Conservation (phyloP, 2,797 vertebrate species). For the Leptodactylus fallax region DNA sequence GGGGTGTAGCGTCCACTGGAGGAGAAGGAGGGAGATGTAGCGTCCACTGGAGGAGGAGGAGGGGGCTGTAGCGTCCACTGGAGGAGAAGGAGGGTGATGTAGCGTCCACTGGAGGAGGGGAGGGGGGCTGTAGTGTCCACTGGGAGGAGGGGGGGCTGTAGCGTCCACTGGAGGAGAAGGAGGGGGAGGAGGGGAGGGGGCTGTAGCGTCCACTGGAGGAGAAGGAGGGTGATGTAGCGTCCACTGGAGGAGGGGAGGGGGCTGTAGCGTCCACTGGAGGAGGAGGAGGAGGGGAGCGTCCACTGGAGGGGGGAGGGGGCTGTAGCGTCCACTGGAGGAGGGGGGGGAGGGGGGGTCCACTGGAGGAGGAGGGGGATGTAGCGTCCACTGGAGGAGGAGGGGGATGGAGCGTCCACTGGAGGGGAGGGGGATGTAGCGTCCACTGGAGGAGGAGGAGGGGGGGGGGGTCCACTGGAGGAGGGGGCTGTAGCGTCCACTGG, state of each 20-base stretch:
- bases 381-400: not conserved
- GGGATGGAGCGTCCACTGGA: not conserved
- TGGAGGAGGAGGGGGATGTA: not conserved
- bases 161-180: too few species aligned
- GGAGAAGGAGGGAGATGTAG: not conserved
- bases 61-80: not conserved
- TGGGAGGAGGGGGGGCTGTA: too few species aligned
- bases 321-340: not conserved
- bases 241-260: too few species aligned
- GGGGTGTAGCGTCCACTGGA: not conserved
- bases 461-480: not conserved
- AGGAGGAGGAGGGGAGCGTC: not conserved
- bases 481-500: not conserved
- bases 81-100: not conserved
- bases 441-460: not conserved
- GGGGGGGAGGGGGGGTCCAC: not conserved
- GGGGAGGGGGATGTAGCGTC: not conserved
- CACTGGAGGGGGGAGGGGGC: not conserved
- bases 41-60: not conserved
- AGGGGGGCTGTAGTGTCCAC: not conserved
- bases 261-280: not conserved
- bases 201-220: too few species aligned
- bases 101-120: not conserved
- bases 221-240: too few species aligned
- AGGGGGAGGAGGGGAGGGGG: too few species aligned